Evolutionary conservation across 2,888 invertebrate species (phyloP), one percentile per base, ranked within the genome.

Genomic region (Iselma pallidipennis): DNA sequence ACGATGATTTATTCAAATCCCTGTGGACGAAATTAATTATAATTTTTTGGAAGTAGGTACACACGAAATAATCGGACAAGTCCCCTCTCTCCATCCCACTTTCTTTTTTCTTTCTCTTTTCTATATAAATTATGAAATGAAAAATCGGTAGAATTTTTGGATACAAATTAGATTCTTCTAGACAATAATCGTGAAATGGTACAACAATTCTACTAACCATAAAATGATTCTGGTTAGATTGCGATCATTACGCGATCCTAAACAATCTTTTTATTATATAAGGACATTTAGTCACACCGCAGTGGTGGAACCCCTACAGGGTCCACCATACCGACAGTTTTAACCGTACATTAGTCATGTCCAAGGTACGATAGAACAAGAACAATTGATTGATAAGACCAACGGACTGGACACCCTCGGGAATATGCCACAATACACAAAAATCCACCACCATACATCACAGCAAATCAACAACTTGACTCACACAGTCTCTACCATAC

Each of bases 261-360:
- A n/a, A 67, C 16, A 66, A 66, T 64, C 66, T 69, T n/a, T n/a
- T n/a, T n/a, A n/a, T n/a, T 42, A 9, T 68, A 61, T 69, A 65
- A 61, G 65, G 66, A 71, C 67, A 66, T 71, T 71, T 66, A 67
- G 71, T 67, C 68, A 66, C 71, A 62, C 63, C 60, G 66, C 64
- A 66, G 66, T 61, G 52, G 61, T 61, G 42, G 59, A 59, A 49
- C 66, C 61, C 66, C 66, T 61, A 54, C 55, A 49, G 66, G 67
- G 57, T 57, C 54, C 50, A 59, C 57, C 55, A 65, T 51, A 60
- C 62, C 53, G n/a, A 66, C 61, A 59, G 65, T 61, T 65, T 70
- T 16, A 19, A 21, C 19, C 66, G 68, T 66, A 56, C 66, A 70
- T 70, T 67, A 67, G 57, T 70, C 70, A 70, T 60, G 31, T 42